Evolutionary conservation across 2,888 invertebrate genomes (phyloP).

Genomic region (Troilus luridus): DNA sequence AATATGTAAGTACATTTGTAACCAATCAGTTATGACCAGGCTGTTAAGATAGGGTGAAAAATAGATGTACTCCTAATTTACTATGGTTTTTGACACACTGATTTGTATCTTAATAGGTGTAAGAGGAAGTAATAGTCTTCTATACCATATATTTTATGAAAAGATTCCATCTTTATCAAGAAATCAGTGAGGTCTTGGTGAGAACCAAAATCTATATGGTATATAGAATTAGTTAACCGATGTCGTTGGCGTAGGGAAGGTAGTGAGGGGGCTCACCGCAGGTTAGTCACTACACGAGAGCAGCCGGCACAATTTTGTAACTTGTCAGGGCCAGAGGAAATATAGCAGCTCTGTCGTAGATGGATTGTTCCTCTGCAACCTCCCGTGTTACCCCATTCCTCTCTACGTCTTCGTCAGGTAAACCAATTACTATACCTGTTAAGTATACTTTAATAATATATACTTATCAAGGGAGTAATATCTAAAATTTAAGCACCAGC

Average conservation of each 20-base stretch:
- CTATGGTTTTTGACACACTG: too few relatives aligned
- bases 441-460: not conserved
- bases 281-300: not conserved
- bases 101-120: too few relatives aligned
- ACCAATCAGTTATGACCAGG: too few relatives aligned
- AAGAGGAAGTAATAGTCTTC: too few relatives aligned
- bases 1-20: too few relatives aligned
- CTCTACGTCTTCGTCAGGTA: not conserved
- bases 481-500: too few relatives aligned
- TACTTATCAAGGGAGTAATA: too few relatives aligned
- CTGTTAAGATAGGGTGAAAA: too few relatives aligned
- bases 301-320: constrained; percentile 24
- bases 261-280: not conserved
- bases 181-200: not conserved
- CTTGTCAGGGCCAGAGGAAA: constrained; percentile 26
- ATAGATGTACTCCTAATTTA: too few relatives aligned
- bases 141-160: too few relatives aligned
- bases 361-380: not conserved
- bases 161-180: too few relatives aligned
- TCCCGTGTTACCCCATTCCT: not conserved
- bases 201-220: not conserved
- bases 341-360: constrained; percentile 11
- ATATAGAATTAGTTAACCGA: not conserved
- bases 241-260: not conserved
- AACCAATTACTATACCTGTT: not conserved